phyloP scores from a whole-genome alignment of 2,113 vertebrate genomes.

The Poecile atricapillus region DNA sequence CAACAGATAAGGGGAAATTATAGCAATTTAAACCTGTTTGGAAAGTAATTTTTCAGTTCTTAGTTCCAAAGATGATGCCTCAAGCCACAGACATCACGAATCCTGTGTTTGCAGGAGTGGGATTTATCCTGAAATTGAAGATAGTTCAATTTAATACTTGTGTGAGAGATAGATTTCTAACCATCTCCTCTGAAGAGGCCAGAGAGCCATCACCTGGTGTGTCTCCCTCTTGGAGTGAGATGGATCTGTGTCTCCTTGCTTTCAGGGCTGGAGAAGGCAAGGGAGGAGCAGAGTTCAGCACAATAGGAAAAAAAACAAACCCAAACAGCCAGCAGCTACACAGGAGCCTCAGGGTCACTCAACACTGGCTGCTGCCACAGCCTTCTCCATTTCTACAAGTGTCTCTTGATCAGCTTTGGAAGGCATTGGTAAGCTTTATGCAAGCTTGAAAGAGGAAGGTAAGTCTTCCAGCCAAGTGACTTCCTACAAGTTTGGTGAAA shows the following conservation, averaged over 20 bases:
- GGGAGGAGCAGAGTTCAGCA: neutral
- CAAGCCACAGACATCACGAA: neutral
- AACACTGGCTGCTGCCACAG: neutral
- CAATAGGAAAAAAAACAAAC: neutral
- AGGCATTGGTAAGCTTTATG: neutral
- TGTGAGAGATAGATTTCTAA: neutral
- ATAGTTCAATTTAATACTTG: neutral
- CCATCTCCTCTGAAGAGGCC: neutral
- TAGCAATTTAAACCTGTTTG: neutral
- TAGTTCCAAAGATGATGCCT: neutral
- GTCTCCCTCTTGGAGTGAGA: neutral
- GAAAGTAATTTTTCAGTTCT: neutral
- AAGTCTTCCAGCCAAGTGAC: neutral
- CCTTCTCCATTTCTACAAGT: neutral
- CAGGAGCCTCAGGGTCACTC: fast-evolving
- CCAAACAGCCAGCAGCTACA: neutral
- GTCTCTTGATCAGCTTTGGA: neutral
- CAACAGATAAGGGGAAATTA: neutral
- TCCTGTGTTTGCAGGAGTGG: neutral
- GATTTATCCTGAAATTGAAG: neutral
- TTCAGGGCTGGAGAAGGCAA: neutral
- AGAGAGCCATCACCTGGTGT: neutral
- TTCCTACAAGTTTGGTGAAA: neutral
- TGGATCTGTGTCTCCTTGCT: neutral
- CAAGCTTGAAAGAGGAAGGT: neutral